A percentile compares a stretch with the other conserved stretches of the same genome.
phyloP scores from a whole-genome alignment of 2,888 invertebrate genomes.

The Eledona agricola region DNA sequence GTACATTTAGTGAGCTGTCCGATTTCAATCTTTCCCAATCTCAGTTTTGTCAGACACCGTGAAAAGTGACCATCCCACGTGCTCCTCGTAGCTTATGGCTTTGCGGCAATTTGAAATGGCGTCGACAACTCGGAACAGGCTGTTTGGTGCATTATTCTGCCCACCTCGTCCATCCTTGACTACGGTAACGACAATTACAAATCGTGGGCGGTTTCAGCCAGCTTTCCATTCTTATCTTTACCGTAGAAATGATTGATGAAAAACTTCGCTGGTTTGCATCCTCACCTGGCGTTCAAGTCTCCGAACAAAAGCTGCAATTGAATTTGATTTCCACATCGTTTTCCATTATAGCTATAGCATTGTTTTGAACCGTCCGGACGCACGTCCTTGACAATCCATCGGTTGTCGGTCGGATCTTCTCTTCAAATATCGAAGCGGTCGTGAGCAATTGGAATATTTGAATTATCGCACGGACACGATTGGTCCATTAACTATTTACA shows the following conservation, averaged over 20 bases:
- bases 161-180: constrained; percentile 32
- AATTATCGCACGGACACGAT: constrained; percentile 44
- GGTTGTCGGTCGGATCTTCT: neutral
- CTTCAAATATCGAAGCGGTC: constrained; percentile 7
- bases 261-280: constrained; percentile 19
- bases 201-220: constrained; percentile 36
- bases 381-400: constrained; percentile 18
- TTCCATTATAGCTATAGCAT: too few species aligned
- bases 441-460: constrained; percentile 44
- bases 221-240: constrained; percentile 39
- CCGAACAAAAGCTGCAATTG: constrained; percentile 13
- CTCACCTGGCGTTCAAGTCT: constrained; percentile 32
- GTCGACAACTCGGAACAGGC: constrained; percentile 27
- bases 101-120: constrained; percentile 9
- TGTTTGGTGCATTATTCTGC: constrained; percentile 28
- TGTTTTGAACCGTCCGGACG: constrained; percentile 9
- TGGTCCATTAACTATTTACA: constrained; percentile 44
- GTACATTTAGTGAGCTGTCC: too few species aligned
- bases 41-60: too few species aligned
- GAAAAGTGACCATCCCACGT: too few species aligned
- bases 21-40: too few species aligned
- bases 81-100: too few species aligned
- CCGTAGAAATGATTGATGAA: constrained; percentile 24
- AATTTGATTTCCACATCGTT: constrained; percentile 7
- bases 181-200: constrained; percentile 33